Evolutionary conservation across 2,797 vertebrate genomes (phyloP), one percentile per base, ranked within the genome.

Genomic region (Muscicapa comitata): DNA sequence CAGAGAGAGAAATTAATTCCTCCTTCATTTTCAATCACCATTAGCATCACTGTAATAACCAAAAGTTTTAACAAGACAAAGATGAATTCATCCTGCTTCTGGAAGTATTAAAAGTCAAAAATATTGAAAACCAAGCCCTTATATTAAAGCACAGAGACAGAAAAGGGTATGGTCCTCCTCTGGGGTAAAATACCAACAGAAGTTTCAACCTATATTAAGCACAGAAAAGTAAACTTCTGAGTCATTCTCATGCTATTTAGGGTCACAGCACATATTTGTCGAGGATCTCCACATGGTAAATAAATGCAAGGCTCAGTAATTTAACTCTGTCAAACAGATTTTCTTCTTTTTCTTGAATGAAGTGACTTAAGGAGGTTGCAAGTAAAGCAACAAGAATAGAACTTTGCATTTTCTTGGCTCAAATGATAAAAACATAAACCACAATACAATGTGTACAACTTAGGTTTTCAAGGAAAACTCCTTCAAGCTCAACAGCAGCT

Each of bases 391-490:
- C 29, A 92, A 55, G 67, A 79, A 66, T 9, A 93, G 73, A 23
- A 95, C 72, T 95, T 92, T 89, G 28, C 94, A 89, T 95, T 96
- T 97, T 94, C 90, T 86, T 95, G 92, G 86, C 94, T 96, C 65
- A 95, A 74, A 93, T 57, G 94, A 95, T 91, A 95, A 94, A 86
- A 94, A 90, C 53, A 70, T 68, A 84, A 94, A 90, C 94, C 75
- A 88, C 66, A 90, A 91, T 81, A 83, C 47, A 85, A 57, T 29
- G 68, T 1, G 31, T 33, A 88, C 78, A 96, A 96, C 79, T 85
- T 55, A 40, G 74, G 70, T 95, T 97, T 96, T 96, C 90, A 96
- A 93, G 96, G 90, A 95, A 97, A 97, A 97, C 87, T 93, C 91
- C 95, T 96, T 92, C 87, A 94, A 95, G 88, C 96, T 95, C 93